These are phyloP conservation scores for Popillia japonica DNA, from an alignment of 1,140 invertebrate species.

Conservation along the genomic window DNA sequence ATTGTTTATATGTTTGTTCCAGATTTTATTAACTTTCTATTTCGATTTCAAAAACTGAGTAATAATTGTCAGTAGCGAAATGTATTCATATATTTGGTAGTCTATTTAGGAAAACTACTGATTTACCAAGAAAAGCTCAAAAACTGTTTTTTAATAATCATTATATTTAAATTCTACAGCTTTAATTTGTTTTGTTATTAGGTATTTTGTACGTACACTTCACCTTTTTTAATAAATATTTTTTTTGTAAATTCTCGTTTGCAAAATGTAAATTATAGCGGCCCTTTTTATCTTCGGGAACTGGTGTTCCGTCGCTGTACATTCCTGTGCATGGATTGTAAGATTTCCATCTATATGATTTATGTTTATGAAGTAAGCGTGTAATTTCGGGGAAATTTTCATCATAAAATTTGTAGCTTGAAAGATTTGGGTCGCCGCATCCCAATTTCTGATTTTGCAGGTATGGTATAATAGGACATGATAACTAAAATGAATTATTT, in stretches of 20 bases:
- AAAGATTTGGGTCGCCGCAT: constrained; percentile 25
- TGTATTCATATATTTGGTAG: constrained; percentile 47
- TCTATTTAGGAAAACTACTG: constrained; percentile 50
- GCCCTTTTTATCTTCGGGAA: constrained; percentile 34
- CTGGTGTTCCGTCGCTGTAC: constrained; percentile 44
- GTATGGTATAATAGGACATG: constrained; percentile 46
- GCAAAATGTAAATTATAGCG: constrained; percentile 33
- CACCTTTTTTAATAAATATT: constrained; percentile 54
- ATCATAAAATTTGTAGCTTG: constrained; percentile 50
- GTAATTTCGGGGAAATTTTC: constrained; percentile 43
- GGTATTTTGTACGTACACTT: constrained; percentile 46
- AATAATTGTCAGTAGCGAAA: constrained; percentile 50
- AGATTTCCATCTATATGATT: constrained; percentile 46
- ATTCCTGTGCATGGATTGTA: constrained; percentile 49
- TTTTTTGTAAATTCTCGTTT: constrained; percentile 48
- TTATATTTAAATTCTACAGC: constrained; percentile 50
- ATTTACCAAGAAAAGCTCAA: constrained; percentile 53
- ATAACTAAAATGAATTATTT: constrained; percentile 47
- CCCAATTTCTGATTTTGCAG: constrained; percentile 46
- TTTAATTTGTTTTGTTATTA: constrained; percentile 49
- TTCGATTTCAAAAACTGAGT: constrained; percentile 37
- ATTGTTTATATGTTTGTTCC: constrained; percentile 41
- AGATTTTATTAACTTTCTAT: constrained; percentile 42
- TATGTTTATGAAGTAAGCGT: constrained; percentile 44
- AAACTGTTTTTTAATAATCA: constrained; percentile 43